Conservation (phyloP, 2,113 vertebrate species). For the Phainopepla nitens region DNA sequence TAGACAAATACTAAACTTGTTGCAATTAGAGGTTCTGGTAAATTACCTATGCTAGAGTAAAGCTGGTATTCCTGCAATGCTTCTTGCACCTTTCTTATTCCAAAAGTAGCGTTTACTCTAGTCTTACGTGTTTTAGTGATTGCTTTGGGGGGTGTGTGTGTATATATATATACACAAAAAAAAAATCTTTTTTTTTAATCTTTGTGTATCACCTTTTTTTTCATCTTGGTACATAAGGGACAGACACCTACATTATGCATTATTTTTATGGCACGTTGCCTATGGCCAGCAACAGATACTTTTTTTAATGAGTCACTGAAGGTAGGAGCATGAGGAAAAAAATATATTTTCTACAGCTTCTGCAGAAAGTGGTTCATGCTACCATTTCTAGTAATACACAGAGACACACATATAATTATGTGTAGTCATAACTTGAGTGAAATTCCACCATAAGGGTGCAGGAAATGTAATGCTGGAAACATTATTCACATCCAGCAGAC, state of each 20-base stretch:
- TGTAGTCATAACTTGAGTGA: background rate
- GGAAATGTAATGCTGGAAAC: background rate
- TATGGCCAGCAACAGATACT: background rate
- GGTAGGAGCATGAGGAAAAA: background rate
- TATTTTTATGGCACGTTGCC: background rate
- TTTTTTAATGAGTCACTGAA: background rate
- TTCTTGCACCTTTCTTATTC: background rate
- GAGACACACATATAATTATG: background rate
- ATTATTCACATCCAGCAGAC: background rate
- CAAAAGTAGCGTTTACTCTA: background rate
- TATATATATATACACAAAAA: background rate
- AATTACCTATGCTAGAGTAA: background rate
- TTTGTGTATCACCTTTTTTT: background rate
- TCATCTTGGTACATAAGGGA: background rate
- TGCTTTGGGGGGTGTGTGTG: rapidly evolving
- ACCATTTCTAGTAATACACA: background rate
- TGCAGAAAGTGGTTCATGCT: background rate
- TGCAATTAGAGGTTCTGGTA: background rate
- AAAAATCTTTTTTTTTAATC: background rate
- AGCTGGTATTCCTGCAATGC: background rate
- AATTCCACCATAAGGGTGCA: background rate
- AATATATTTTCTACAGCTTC: background rate
- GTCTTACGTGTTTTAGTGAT: background rate
- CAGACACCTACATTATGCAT: background rate
- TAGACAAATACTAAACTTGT: background rate